Conservation (phyloP, 2,113 vertebrate species). For the Strix aluco region DNA sequence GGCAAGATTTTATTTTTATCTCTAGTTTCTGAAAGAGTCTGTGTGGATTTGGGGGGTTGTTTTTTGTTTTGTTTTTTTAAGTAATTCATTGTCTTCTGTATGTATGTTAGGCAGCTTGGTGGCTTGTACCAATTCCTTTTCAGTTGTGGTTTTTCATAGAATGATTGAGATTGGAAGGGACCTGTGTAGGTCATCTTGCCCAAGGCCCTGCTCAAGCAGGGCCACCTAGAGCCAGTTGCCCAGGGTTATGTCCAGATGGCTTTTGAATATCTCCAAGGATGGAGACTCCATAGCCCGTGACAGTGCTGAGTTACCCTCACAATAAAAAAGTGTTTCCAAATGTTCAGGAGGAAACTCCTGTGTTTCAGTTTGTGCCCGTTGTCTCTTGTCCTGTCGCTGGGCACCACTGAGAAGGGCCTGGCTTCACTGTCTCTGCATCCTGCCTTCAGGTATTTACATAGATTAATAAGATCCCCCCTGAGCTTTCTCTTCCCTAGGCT, state of each 20-base stretch:
- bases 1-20: neutral
- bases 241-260: neutral
- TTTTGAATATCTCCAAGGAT: neutral
- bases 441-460: too few species aligned
- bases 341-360: neutral
- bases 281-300: neutral
- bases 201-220: neutral
- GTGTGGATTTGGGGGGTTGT: too few species aligned
- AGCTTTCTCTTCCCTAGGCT: too few species aligned
- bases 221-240: neutral
- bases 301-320: neutral
- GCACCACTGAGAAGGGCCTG: too few species aligned
- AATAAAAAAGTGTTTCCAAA: neutral
- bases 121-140: neutral
- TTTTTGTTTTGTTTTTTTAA: neutral
- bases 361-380: neutral
- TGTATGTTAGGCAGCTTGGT: neutral
- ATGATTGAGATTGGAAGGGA: neutral
- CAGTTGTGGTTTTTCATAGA: neutral
- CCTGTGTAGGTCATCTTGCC: neutral
- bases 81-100: neutral
- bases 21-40: neutral
- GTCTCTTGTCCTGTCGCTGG: too few species aligned
- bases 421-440: too few species aligned
- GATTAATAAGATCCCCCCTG: too few species aligned